Conservation (phyloP, 2,113 vertebrate genomes). For the Blennius ocellaris region DNA sequence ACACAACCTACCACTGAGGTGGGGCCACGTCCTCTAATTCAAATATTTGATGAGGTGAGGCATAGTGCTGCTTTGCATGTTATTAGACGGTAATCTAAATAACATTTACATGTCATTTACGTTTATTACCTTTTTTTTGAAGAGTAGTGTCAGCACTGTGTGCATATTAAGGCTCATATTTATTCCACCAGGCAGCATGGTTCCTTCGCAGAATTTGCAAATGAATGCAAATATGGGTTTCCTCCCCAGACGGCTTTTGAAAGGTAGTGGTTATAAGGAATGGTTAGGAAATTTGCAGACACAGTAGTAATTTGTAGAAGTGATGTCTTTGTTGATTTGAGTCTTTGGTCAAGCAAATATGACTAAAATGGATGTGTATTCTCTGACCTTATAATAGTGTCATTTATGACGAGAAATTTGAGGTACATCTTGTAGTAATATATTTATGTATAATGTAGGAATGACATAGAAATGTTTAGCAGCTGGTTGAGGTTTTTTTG, state of each 20-base stretch:
- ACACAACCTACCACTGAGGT: conserved; percentile 26
- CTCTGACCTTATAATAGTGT: conserved; percentile 4
- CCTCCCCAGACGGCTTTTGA: conserved; percentile 56
- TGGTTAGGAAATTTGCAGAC: conserved; percentile 30
- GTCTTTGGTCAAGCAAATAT: conserved; percentile 36
- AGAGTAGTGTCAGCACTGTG: conserved; percentile 59
- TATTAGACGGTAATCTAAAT: conserved; percentile 78
- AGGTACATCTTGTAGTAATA: neutral
- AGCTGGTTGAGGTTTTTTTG: neutral
- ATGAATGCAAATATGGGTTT: conserved; percentile 72
- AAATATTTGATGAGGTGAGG: conserved; percentile 70
- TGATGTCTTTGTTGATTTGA: conserved; percentile 37
- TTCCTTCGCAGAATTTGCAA: conserved; percentile 66
- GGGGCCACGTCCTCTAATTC: conserved; percentile 48
- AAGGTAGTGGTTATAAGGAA: conserved; percentile 52
- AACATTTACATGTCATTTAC: conserved; percentile 79
- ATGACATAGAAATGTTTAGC: neutral
- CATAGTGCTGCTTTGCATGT: conserved; percentile 63
- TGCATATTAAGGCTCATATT: conserved; percentile 62
- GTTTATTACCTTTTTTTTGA: conserved; percentile 65
- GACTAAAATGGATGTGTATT: neutral
- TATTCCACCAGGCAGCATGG: conserved; percentile 69
- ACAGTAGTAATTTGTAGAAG: conserved; percentile 29
- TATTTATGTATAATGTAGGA: neutral
- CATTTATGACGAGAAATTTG: neutral